Conservation (phyloP, 2,113 vertebrate genomes). For the Pyxicephalus adspersus region DNA sequence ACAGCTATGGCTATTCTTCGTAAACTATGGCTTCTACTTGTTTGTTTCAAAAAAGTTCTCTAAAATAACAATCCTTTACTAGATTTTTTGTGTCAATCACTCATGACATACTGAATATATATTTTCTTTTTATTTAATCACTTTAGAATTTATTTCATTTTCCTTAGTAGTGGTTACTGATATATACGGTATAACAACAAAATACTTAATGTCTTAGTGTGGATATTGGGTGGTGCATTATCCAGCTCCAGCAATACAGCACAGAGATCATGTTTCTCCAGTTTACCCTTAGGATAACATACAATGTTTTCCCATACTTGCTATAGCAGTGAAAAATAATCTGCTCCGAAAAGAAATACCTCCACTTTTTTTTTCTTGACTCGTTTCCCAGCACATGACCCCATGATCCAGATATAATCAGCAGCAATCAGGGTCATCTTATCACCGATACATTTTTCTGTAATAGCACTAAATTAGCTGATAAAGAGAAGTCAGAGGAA, state of each 20-base stretch:
- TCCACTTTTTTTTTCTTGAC: conserved; percentile 27
- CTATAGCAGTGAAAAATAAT: conserved; percentile 27
- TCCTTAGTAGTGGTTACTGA: no score
- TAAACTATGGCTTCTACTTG: no score
- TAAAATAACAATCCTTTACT: no score
- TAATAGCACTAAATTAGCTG: conserved; percentile 37
- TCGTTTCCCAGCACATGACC: conserved; percentile 27
- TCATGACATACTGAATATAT: no score
- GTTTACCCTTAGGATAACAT: conserved; percentile 49
- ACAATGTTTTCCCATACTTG: conserved; percentile 28
- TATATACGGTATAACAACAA: background rate
- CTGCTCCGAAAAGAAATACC: conserved; percentile 9
- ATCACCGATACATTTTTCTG: conserved; percentile 34
- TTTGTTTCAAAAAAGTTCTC: no score
- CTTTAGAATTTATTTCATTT: no score
- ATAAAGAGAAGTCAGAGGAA: conserved; percentile 32
- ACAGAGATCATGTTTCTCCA: conserved; percentile 30
- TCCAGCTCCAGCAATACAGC: conserved; percentile 13
- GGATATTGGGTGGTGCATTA: conserved; percentile 24
- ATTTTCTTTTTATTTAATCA: no score
- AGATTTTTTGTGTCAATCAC: no score
- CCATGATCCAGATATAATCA: conserved; percentile 43
- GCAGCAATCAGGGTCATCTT: conserved; percentile 39
- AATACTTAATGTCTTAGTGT: background rate
- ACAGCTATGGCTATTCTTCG: no score